Conservation (phyloP, 2,888 invertebrate genomes). For the Polia nebulosa region DNA sequence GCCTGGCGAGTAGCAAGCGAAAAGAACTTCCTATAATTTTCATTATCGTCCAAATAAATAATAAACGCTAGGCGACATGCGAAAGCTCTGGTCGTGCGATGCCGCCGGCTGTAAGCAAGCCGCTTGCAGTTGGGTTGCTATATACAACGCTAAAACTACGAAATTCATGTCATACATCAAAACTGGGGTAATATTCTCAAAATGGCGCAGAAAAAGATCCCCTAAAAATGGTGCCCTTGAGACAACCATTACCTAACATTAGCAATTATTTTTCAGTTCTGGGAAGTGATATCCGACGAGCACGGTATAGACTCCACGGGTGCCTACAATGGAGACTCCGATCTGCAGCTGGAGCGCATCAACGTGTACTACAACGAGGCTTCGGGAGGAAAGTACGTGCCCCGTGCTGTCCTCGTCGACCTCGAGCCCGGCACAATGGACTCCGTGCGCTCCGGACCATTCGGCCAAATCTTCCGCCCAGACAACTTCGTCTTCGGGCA, state of each 20-base stretch:
- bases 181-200: too few relatives aligned
- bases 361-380: slow-evolving; percentile 95
- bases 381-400: slow-evolving; percentile 86
- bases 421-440: slow-evolving; percentile 91
- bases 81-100: too few relatives aligned
- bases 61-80: too few relatives aligned
- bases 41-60: too few relatives aligned
- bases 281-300: slow-evolving; percentile 86
- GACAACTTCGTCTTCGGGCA: slow-evolving; percentile 94
- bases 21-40: too few relatives aligned
- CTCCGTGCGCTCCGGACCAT: slow-evolving; percentile 92
- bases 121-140: too few relatives aligned
- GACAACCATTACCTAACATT: neutral
- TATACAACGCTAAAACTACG: too few relatives aligned
- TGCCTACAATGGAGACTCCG: slow-evolving; percentile 92
- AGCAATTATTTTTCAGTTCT: slow-evolving; percentile 76
- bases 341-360: slow-evolving; percentile 94
- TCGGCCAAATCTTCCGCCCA: slow-evolving; percentile 93
- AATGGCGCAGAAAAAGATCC: too few relatives aligned
- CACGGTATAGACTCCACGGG: slow-evolving; percentile 85
- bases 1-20: too few relatives aligned
- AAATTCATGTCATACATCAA: too few relatives aligned
- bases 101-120: too few relatives aligned
- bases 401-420: slow-evolving; percentile 84
- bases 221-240: too few relatives aligned